Conservation (phyloP, 2,113 vertebrate genomes). For the Casuarius casuarius region DNA sequence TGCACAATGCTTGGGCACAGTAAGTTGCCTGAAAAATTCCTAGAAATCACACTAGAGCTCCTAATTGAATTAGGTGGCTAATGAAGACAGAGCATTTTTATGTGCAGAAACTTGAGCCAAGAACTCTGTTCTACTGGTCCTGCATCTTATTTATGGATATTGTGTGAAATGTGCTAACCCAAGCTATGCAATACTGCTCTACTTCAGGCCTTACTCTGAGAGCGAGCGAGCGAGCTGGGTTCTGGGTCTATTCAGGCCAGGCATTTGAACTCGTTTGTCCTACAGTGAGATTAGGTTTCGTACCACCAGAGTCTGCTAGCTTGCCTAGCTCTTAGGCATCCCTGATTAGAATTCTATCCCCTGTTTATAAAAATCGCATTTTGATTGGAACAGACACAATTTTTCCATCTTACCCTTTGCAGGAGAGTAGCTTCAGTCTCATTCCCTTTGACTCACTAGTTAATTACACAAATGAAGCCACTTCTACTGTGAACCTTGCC, state of each 20-base stretch:
- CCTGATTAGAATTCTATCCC: no score
- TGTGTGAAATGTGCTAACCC: not conserved
- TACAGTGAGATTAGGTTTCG: not conserved
- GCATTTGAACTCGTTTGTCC: not conserved
- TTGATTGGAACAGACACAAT: not conserved
- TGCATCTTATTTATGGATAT: not conserved
- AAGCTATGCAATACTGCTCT: not conserved
- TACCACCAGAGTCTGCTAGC: not conserved
- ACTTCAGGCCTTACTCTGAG: not conserved
- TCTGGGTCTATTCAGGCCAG: not conserved
- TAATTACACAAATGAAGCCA: not conserved
- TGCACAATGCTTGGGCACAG: not conserved
- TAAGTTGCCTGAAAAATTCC: not conserved
- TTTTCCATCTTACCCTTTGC: not conserved
- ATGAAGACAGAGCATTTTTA: not conserved
- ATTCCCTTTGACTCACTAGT: not conserved
- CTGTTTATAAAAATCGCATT: not conserved
- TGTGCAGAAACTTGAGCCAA: not conserved
- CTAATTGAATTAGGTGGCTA: not conserved
- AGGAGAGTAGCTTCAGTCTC: not conserved
- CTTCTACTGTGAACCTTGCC: not conserved
- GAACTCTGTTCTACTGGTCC: not conserved
- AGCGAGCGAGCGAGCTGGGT: not conserved
- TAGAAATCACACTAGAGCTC: not conserved
- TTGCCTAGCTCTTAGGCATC: not conserved